Conservation (phyloP, 2,797 vertebrate species). For the Babyrousa celebensis region DNA sequence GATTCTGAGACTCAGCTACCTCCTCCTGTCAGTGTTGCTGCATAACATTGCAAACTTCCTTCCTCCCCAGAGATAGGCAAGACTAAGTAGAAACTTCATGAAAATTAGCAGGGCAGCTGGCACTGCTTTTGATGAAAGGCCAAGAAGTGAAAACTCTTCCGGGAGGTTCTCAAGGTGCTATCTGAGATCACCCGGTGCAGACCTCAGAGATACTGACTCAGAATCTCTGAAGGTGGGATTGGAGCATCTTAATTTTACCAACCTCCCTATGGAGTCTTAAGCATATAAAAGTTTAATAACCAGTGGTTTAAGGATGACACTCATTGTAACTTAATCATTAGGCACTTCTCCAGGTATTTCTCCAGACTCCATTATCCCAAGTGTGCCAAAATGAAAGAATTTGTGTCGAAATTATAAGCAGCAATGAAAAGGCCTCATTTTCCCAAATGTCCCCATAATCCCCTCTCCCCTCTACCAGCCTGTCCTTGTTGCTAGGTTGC, state of each 20-base stretch:
- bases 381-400: neutral
- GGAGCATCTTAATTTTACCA: neutral
- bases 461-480: neutral
- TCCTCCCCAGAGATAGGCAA: neutral
- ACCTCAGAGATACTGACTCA: neutral
- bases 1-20: neutral
- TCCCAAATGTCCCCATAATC: neutral
- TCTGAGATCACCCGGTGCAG: neutral
- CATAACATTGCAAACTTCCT: neutral
- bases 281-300: constrained; percentile 14
- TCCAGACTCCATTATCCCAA: neutral
- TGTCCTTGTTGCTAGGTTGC: neutral
- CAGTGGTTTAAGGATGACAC: neutral
- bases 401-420: neutral
- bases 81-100: neutral
- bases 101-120: neutral
- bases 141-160: neutral
- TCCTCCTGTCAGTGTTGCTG: neutral
- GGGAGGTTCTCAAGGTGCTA: neutral
- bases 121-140: neutral
- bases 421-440: neutral
- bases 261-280: neutral
- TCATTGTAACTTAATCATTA: neutral
- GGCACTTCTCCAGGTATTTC: neutral
- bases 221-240: neutral